A percentile compares a stretch with the other conserved stretches of the same genome.
Conservation (phyloP, 2,797 vertebrate species). For the Parauchenoglanis ngamensis region DNA sequence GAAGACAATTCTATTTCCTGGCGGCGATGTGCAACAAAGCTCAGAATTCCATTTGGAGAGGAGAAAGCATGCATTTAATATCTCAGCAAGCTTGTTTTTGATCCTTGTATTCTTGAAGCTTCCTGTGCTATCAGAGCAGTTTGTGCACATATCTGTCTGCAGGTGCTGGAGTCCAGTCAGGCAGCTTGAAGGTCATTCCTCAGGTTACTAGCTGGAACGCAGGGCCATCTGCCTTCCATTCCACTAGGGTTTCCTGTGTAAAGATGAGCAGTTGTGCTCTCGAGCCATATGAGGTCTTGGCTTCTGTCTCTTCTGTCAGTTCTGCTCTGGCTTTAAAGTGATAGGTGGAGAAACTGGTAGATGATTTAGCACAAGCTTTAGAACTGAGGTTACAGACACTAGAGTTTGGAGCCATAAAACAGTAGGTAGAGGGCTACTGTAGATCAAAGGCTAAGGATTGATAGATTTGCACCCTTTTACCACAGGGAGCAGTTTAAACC, state of each 20-base stretch:
- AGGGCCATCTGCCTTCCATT: constrained; percentile 61
- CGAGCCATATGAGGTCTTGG: constrained; percentile 45
- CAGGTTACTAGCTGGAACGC: constrained; percentile 47
- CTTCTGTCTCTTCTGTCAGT: constrained; percentile 56
- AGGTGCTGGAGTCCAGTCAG: constrained; percentile 41
- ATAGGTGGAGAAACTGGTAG: constrained; percentile 54
- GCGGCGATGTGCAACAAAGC: constrained; percentile 68
- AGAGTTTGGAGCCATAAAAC: constrained; percentile 67
- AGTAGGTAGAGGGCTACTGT: constrained; percentile 56
- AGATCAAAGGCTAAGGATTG: constrained; percentile 65
- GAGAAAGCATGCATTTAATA: constrained; percentile 63
- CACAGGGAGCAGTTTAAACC: constrained; percentile 50
- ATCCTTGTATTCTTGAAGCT: constrained; percentile 34
- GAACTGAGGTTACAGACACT: constrained; percentile 58
- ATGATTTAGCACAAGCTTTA: constrained; percentile 60
- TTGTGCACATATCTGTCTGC: constrained; percentile 40
- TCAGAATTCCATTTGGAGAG: constrained; percentile 64
- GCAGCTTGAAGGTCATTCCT: constrained; percentile 53
- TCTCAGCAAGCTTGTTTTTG: constrained; percentile 52
- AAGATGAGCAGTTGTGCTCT: constrained; percentile 50
- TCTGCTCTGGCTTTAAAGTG: constrained; percentile 56
- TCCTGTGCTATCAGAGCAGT: constrained; percentile 42
- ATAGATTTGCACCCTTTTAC: constrained; percentile 57
- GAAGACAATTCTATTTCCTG: constrained; percentile 67
- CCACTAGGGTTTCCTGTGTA: constrained; percentile 48